Evolutionary conservation across 2,113 vertebrate genomes (phyloP), one percentile per base, ranked within the genome.

Genomic region (Hemiprocne comata): DNA sequence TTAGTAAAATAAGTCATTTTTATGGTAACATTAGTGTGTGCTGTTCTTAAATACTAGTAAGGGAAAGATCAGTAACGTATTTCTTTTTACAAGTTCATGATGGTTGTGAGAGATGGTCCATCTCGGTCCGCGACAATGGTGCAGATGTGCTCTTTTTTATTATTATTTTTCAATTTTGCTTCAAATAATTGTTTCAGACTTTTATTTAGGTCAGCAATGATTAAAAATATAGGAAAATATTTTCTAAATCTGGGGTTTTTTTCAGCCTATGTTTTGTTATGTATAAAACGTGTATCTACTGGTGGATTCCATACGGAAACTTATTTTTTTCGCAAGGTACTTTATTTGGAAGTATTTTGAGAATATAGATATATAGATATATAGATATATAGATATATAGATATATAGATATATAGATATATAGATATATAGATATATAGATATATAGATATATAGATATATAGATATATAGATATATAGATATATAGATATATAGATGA

Each of bases 181-280:
- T 28, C 24, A 53, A 53, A 18, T 4, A 48, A 1, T 11, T 28
- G 85, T 79, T 85, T 67, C 9, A 5, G 21, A 33, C 12, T 58
- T 8, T 9, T 14, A n/a, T 76, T 69, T n/a, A 73, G 28, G 3
- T 46, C 5, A 60, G 17, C 9, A n/a, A 0, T 11, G 72, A 26
- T 65, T 53, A 88, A 83, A 64, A n/a, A n/a, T n/a, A 12, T 13
- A 80, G 44, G 13, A 65, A 79, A 78, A 1, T 13, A 5, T 66
- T 61, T 73, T 62, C 81, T 58, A 67, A 75, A 19, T 58, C 15
- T 36, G 8, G 3, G 1, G 11, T 54, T 70, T 77, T 91, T 77
- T 91, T n/a, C 11, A 40, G 0, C 23, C 3, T 53, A 0, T 33
- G 3, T 44, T 92, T 85, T 23, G 5, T 36, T 28, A 50, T 33